A percentile compares a stretch with the other conserved stretches of the same genome.
These are phyloP conservation scores for Fulica atra DNA, from an alignment of 2,113 vertebrate species.

Conservation along the genomic window DNA sequence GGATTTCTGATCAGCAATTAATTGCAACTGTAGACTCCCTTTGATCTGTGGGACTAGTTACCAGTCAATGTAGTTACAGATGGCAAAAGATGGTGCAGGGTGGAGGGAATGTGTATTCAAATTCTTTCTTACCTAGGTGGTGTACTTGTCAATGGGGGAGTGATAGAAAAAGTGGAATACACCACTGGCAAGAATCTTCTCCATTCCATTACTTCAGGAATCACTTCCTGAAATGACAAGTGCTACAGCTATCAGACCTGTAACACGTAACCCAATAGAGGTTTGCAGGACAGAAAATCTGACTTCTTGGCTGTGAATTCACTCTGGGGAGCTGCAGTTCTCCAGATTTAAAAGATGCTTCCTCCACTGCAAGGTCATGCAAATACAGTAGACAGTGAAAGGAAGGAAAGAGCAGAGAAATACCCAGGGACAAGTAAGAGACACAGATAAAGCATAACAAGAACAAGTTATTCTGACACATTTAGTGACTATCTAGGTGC, in stretches of 20 bases:
- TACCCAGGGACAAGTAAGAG: background rate
- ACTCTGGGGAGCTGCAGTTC: background rate
- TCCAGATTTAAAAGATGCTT: background rate
- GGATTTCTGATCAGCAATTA: background rate
- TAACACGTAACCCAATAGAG: background rate
- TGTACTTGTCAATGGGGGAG: constrained; percentile 10
- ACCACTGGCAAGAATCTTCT: constrained; percentile 76
- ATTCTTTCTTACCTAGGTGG: constrained; percentile 74
- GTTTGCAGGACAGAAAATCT: background rate
- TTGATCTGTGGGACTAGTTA: background rate
- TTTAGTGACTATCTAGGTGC: background rate
- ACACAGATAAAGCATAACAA: background rate
- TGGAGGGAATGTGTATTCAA: background rate
- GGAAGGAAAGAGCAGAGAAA: background rate
- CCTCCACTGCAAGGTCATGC: background rate
- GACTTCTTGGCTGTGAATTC: background rate
- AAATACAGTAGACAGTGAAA: background rate
- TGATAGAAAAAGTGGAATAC: constrained; percentile 58
- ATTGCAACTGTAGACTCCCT: background rate
- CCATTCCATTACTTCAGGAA: constrained; percentile 83
- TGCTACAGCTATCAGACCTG: background rate
- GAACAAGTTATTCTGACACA: background rate
- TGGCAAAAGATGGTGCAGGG: background rate
- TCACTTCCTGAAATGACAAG: constrained; percentile 80
- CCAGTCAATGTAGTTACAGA: background rate